Evolutionary conservation across 2,888 invertebrate genomes (phyloP), one percentile per base, ranked within the genome.

Genomic region (Muscina levida): DNA sequence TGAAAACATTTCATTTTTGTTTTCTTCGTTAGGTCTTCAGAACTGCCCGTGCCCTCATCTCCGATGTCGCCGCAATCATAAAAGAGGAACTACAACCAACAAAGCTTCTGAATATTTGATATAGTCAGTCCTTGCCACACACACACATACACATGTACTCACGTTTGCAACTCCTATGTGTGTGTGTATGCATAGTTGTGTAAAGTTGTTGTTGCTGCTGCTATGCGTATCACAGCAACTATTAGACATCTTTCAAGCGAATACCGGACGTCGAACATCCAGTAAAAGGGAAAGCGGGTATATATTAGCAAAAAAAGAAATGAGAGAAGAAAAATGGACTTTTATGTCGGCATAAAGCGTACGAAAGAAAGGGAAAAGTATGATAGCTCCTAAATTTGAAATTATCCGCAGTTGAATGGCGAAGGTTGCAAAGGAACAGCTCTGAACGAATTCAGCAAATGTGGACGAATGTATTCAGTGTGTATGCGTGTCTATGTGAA

Each of bases 71-170:
- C 44, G 1, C 24, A 42, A 66, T 68, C 51, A 65, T 57, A 65
- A 65, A 79, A 72, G 53, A 68, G 8, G n/a, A 72, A 79, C 46
- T 67, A 10, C 11, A 65, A 17, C 56, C 10, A 11, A 66, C 44
- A 70, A 59, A 56, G 65, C 65, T 51, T 65, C 70, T 66, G 66
- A 73, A 73, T 73, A 71, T 70, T 73, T 77, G 31, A 73, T 80
- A 57, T 37, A 48, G 24, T 48, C 10, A 19, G 11, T 31, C 24
- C 56, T n/a, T n/a, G 37, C 70, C 17, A 53, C n/a, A 8, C 31
- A 3, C n/a, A 51, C 24, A 37, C 46, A 44, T 17, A 10, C 13
- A 24, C 42, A 46, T 24, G 8, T 31, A 31, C 8, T 31, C 31
- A 5, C 31, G 31, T 31, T n/a, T n/a, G n/a, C n/a, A n/a, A n/a